Evolutionary conservation across 1,140 invertebrate genomes (phyloP).

Genomic region (Lepidurus arcticus): DNA sequence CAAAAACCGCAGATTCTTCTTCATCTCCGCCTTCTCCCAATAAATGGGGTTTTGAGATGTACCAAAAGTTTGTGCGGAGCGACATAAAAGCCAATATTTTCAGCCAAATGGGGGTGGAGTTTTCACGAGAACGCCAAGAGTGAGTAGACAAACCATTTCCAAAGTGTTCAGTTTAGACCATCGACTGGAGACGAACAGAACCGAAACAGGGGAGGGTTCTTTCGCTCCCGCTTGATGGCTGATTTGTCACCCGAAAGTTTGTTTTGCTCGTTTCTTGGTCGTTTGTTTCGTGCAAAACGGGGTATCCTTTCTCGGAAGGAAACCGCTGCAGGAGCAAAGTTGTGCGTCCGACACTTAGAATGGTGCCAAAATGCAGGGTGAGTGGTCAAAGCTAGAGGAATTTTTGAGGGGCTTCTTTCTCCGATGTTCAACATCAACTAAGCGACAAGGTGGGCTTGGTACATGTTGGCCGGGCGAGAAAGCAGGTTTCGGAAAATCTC

Average conservation of each 20-base stretch:
- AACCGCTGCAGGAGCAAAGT: background rate
- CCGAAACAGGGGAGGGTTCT: background rate
- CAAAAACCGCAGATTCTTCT: background rate
- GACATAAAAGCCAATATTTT: background rate
- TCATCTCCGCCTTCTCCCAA: background rate
- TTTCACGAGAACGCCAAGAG: no score
- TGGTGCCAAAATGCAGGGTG: background rate
- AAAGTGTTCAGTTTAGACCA: no score
- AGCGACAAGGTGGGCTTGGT: background rate
- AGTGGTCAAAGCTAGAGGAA: background rate
- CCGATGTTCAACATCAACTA: background rate
- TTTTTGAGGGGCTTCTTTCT: background rate
- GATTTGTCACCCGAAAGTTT: background rate
- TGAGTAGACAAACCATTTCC: no score
- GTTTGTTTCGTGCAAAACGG: background rate
- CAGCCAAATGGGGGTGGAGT: background rate
- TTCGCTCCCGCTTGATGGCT: background rate
- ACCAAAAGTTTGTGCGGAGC: slow-evolving; percentile 10
- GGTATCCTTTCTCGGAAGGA: background rate
- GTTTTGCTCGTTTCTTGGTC: background rate
- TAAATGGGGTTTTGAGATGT: background rate
- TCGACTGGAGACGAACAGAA: background rate
- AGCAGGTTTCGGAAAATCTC: background rate
- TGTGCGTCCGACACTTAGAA: background rate
- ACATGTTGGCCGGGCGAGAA: background rate